Percentiles rank a stretch among this genome's conserved stretches.
phyloP scores from a whole-genome alignment of 2,113 vertebrate species.

The Stigmatopora argus region DNA sequence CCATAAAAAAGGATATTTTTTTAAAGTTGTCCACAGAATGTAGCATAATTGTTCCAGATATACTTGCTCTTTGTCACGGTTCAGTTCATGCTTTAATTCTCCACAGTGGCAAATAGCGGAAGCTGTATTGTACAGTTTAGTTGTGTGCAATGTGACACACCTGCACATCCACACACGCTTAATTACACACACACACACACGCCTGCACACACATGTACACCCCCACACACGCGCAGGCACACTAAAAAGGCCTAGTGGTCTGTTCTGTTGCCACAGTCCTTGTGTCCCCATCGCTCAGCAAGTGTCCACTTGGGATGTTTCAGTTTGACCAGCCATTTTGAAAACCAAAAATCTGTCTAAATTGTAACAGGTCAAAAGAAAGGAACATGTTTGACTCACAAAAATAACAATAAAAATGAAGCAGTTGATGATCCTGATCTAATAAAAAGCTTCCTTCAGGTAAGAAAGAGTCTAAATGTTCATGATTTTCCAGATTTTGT shows the following conservation, averaged over 20 bases:
- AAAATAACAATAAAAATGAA: constrained; percentile 39
- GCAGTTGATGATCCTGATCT: constrained; percentile 48
- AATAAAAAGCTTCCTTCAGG: constrained; percentile 44
- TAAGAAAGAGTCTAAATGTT: constrained; percentile 39
- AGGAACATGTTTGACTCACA: constrained; percentile 33
- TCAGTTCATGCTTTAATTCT: constrained; percentile 73
- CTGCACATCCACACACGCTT: constrained; percentile 46
- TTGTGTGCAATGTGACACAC: constrained; percentile 63
- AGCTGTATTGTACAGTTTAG: constrained; percentile 74
- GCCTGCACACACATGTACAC: constrained; percentile 16
- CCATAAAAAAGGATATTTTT: constrained; percentile 53
- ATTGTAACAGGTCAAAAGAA: constrained; percentile 36
- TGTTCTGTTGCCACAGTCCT: constrained; percentile 55
- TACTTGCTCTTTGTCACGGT: constrained; percentile 70
- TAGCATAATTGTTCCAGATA: constrained; percentile 71
- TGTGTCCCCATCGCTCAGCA: constrained; percentile 37
- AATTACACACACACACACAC: constrained; percentile 42
- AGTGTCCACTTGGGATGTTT: constrained; percentile 43
- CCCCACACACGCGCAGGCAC: constrained; percentile 29
- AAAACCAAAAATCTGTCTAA: constrained; percentile 51
- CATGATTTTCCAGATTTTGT: constrained; percentile 34
- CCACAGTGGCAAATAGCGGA: constrained; percentile 62
- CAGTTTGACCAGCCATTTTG: constrained; percentile 48
- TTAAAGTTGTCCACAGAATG: constrained; percentile 73
- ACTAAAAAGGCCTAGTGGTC: constrained; percentile 61